phyloP scores from a whole-genome alignment of 2,113 vertebrate species.

The Labeo catla region DNA sequence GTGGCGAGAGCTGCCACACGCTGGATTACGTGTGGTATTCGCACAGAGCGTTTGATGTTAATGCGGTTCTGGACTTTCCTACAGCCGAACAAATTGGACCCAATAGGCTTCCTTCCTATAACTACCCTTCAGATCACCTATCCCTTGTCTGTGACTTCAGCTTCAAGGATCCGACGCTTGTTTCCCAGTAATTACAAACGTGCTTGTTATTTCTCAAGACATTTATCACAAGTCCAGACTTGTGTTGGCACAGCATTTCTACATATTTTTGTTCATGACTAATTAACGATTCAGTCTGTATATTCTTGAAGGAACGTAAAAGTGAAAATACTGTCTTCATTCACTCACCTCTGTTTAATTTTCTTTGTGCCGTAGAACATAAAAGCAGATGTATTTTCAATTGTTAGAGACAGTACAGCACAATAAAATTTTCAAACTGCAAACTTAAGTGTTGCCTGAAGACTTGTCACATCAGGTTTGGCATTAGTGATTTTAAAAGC shows the following conservation, averaged over 20 bases:
- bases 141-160: slow-evolving; percentile 94
- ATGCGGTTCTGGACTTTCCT: slow-evolving; percentile 83
- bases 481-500: neutral
- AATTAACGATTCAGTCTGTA: neutral
- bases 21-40: slow-evolving; percentile 98
- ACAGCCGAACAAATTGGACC: slow-evolving; percentile 94
- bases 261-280: slow-evolving; percentile 4
- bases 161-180: slow-evolving; percentile 69
- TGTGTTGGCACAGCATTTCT: neutral
- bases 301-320: neutral
- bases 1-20: slow-evolving; percentile 88
- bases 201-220: neutral
- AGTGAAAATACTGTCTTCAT: neutral
- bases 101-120: slow-evolving; percentile 89
- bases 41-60: slow-evolving; percentile 77
- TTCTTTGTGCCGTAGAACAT: neutral
- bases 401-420: neutral
- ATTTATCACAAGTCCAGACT: neutral
- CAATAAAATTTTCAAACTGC: neutral
- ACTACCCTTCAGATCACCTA: slow-evolving; percentile 95
- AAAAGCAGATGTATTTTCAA: neutral
- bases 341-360: neutral
- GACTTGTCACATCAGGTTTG: neutral
- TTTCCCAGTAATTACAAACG: neutral
- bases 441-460: neutral